Evolutionary conservation across 2,888 invertebrate genomes (phyloP).

Genomic region (Neoscelio sp.): DNA sequence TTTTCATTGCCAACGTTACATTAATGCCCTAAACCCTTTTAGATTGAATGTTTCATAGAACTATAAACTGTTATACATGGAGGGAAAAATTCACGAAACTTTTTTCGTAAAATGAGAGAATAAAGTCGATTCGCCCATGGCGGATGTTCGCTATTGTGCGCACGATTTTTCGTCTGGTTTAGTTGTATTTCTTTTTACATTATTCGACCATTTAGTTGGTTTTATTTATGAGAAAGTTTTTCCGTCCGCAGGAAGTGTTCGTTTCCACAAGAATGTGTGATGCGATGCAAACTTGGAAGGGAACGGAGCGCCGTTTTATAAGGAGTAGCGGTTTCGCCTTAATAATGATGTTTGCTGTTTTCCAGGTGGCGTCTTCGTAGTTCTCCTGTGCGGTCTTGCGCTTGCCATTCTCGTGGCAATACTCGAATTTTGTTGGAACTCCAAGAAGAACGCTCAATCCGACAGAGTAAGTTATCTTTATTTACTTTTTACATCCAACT

Average conservation of each 20-base stretch:
- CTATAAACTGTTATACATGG: conserved; percentile 18
- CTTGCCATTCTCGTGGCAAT: conserved; percentile 96
- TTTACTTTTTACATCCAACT: background rate
- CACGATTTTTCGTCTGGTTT: conserved; percentile 72
- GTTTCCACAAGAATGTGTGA: conserved; percentile 15
- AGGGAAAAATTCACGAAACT: conserved; percentile 46
- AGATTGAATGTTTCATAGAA: conserved; percentile 39
- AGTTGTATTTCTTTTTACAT: conserved; percentile 63
- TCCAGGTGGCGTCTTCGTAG: conserved; percentile 97
- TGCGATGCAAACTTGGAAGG: conserved; percentile 28
- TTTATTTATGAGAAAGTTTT: conserved; percentile 58
- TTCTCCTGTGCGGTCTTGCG: conserved; percentile 95
- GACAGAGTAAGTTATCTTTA: conserved; percentile 85
- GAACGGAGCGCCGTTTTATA: conserved; percentile 7
- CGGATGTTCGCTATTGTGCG: conserved; percentile 72
- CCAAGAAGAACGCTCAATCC: conserved; percentile 93
- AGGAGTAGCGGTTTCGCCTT: conserved; percentile 4
- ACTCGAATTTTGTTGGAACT: conserved; percentile 97
- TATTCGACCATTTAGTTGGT: conserved; percentile 34
- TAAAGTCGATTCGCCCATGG: conserved; percentile 53
- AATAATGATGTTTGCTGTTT: conserved; percentile 69
- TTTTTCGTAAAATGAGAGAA: conserved; percentile 9
- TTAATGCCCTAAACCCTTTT: conserved; percentile 10
- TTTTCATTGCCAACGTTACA: background rate
- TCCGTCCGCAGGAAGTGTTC: conserved; percentile 34